Conservation (phyloP, 1,140 invertebrate genomes). For the Pollicipes pollicipes region DNA sequence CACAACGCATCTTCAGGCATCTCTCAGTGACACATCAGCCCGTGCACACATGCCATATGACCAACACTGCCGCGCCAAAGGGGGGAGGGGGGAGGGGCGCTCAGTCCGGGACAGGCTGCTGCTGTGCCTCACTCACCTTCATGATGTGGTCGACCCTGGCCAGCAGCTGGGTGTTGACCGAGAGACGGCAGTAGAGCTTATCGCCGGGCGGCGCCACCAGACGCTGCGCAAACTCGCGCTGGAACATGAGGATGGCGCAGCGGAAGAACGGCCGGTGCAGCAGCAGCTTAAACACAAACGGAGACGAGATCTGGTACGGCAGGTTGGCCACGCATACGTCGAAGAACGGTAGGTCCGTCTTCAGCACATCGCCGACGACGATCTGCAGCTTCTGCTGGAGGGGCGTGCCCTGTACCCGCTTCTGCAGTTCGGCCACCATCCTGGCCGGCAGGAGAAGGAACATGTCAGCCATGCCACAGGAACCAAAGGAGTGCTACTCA, state of each 20-base stretch:
- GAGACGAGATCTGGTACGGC: conserved; percentile 97
- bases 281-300: conserved; percentile 89
- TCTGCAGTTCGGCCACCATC: conserved; percentile 92
- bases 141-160: conserved; percentile 90
- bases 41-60: too few relatives aligned
- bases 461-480: neutral
- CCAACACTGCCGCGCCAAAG: too few relatives aligned
- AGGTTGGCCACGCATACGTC: conserved; percentile 99
- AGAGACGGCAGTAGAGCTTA: conserved; percentile 89
- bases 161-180: conserved; percentile 89
- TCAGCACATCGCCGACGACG: conserved; percentile 83
- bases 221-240: conserved; percentile 93
- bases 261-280: conserved; percentile 61
- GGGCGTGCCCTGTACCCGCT: conserved; percentile 77
- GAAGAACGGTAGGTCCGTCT: conserved; percentile 89
- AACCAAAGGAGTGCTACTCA: neutral
- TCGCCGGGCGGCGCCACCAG: conserved; percentile 93
- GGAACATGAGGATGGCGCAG: conserved; percentile 97
- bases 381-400: conserved; percentile 82
- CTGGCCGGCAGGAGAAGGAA: conserved; percentile 24
- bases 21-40: too few relatives aligned
- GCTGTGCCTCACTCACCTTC: too few relatives aligned
- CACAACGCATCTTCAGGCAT: too few relatives aligned
- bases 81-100: too few relatives aligned
- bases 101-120: too few relatives aligned